Evolutionary conservation across 2,113 vertebrate genomes (phyloP).

Genomic region (Ammodytes dubius): DNA sequence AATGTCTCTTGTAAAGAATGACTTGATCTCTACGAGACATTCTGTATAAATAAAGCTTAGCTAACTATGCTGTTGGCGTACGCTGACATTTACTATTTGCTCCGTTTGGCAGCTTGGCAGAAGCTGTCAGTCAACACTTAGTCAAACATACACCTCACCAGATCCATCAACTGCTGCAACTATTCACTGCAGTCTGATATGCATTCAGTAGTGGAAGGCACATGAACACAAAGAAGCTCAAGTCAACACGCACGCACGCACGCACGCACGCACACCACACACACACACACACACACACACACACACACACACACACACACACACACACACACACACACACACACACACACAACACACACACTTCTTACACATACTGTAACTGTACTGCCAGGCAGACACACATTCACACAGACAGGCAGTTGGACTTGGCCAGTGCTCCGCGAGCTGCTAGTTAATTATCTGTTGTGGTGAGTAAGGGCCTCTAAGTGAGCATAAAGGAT

Average conservation of each 20-base stretch:
- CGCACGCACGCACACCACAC: too few species aligned
- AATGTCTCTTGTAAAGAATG: background rate
- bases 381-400: background rate
- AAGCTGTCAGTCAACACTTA: background rate
- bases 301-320: background rate
- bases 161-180: background rate
- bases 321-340: background rate
- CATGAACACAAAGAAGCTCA: slow-evolving; percentile 3
- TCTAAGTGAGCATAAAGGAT: slow-evolving; percentile 62
- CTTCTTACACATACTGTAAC: slow-evolving; percentile 25
- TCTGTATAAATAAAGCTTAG: background rate
- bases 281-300: background rate
- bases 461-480: slow-evolving; percentile 51
- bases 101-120: background rate
- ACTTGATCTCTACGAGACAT: too few species aligned
- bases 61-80: background rate
- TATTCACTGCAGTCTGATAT: background rate
- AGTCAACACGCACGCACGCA: background rate
- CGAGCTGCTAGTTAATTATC: slow-evolving; percentile 72
- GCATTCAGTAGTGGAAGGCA: slow-evolving; percentile 1
- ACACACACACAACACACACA: slow-evolving; percentile 1
- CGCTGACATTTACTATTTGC: background rate
- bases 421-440: slow-evolving; percentile 30
- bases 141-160: background rate
- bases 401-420: background rate